Evolutionary conservation across 2,888 invertebrate species (phyloP), one percentile per base, ranked within the genome.

Genomic region (Empis livida): DNA sequence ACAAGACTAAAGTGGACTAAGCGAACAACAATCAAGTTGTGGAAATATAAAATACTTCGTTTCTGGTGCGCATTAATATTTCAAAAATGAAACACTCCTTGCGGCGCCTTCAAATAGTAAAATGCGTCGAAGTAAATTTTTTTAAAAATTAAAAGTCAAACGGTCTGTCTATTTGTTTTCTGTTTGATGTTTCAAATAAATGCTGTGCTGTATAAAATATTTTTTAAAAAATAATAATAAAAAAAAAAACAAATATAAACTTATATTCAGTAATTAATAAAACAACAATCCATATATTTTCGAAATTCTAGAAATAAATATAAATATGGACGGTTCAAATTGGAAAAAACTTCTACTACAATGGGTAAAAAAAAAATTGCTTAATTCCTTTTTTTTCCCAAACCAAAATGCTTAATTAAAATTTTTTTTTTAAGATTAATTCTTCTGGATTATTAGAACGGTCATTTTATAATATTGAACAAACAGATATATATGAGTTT

Each of bases 401-500:
- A 35, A 35, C 10, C 2, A 5, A 35, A 35, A 35, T 13, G 8
- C 9, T 13, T 35, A 35, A 35, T 35, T 2, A 32, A 32, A 32
- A 5, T 5, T 35, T 35, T 13, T 35, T 5, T 35, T 48, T 45
- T 10, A 30, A 66, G 67, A 53, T 62, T 5, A 56, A 57, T 10
- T 53, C 59, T 51, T 64, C 65, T 31, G 54, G 54, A 37, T 61
- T 64, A 32, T 52, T 57, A 40, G 57, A 55, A 5, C 47, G 53
- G 4, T 53, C 53, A 11, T 56, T 56, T 43, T 56, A 57, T 17
- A 59, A 55, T 11, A 51, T 68, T 6, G 64, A 67, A 46, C 62
- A 65, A 44, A 54, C 64, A 0, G 58, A 68, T 51, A 55, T 67
- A 17, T 61, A 63, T n/a, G 49, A 39, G 2, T 67, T 68, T 49